These are phyloP conservation scores for Pampusana beccarii DNA, from an alignment of 2,113 vertebrate genomes.

Conservation along the genomic window DNA sequence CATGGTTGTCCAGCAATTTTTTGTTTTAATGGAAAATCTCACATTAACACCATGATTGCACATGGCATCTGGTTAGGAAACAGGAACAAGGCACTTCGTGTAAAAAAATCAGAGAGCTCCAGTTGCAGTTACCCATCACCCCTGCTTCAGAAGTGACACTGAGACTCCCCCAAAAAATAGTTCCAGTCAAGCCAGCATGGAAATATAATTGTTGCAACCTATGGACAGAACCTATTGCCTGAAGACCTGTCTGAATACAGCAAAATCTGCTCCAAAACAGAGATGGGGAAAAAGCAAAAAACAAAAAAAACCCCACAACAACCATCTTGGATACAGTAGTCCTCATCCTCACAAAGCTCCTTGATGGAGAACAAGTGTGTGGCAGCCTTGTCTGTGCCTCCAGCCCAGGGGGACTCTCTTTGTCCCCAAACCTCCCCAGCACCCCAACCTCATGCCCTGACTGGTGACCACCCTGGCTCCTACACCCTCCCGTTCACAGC, in stretches of 20 bases:
- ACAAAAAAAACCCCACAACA: no score
- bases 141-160: not conserved
- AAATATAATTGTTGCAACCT: not conserved
- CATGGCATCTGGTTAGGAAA: not conserved
- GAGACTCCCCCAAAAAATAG: not conserved
- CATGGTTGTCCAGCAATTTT: not conserved
- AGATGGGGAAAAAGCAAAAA: not conserved
- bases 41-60: not conserved
- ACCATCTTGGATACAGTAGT: not conserved
- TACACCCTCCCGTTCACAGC: not conserved
- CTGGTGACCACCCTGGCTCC: fast-evolving
- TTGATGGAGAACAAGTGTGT: not conserved
- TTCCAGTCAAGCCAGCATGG: not conserved
- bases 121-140: not conserved
- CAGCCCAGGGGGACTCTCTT: not conserved
- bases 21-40: not conserved
- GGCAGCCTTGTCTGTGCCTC: not conserved
- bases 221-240: not conserved
- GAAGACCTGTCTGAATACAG: not conserved
- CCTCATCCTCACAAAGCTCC: not conserved
- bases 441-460: not conserved
- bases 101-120: not conserved
- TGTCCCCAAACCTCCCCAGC: not conserved
- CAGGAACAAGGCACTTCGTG: not conserved
- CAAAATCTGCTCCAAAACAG: not conserved